These are phyloP conservation scores for Rattus rattus DNA, from an alignment of 2,113 vertebrate species.

Conservation along the genomic window DNA sequence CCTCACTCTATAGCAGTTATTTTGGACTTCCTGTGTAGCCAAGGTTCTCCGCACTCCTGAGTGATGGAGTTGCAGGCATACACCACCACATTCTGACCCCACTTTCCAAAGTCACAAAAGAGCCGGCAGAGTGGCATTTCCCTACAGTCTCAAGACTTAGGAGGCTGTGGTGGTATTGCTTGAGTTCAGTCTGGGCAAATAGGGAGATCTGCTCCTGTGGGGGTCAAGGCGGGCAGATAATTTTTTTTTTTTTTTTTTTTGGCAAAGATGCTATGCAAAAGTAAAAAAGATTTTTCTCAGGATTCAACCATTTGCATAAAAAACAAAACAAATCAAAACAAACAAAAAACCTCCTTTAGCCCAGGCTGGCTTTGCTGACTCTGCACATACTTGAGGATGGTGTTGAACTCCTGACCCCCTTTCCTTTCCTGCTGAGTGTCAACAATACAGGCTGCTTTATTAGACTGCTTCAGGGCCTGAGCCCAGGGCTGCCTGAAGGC, in stretches of 20 bases:
- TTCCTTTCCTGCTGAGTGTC: not conserved
- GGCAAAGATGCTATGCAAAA: not conserved
- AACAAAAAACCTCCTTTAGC: not conserved
- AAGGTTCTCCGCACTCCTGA: not conserved
- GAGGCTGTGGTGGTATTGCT: not conserved
- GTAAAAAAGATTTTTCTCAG: not conserved
- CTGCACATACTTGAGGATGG: not conserved
- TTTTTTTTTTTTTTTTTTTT: too few relatives aligned
- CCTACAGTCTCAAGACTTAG: not conserved
- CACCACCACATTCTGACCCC: not conserved
- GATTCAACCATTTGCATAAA: not conserved
- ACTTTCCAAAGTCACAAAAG: not conserved
- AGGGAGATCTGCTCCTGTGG: not conserved
- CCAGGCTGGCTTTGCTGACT: not conserved
- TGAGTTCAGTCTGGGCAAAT: not conserved
- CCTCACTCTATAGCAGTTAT: not conserved
- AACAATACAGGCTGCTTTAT: not conserved
- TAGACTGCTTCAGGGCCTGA: not conserved
- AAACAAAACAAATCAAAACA: not conserved
- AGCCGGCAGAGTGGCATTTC: not conserved
- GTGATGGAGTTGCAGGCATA: not conserved
- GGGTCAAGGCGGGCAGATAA: too few relatives aligned
- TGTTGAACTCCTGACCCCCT: too few relatives aligned
- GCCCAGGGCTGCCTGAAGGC: not conserved
- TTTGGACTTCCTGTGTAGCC: not conserved